A percentile compares a stretch with the other conserved stretches of the same genome.
These are phyloP conservation scores for Tenthredo distinguenda DNA, from an alignment of 2,888 invertebrate genomes.

Conservation along the genomic window DNA sequence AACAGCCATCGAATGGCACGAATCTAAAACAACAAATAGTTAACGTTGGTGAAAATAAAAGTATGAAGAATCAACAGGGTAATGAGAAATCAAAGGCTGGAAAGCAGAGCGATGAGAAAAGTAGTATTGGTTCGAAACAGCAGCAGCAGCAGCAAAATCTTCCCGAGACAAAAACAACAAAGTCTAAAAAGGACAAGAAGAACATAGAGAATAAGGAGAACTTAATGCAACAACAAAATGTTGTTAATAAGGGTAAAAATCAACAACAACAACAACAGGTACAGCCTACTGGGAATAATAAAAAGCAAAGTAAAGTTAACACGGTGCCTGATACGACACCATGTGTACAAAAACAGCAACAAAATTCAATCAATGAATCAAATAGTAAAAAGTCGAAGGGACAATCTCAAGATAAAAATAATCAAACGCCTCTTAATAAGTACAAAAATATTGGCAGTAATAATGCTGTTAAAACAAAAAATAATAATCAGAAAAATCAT, in stretches of 20 bases:
- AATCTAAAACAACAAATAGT: constrained; percentile 67
- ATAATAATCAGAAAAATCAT: constrained; percentile 66
- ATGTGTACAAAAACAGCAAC: constrained; percentile 58
- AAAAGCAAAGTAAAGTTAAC: constrained; percentile 62
- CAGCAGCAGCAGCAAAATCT: constrained; percentile 64
- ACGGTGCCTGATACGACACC: constrained; percentile 35
- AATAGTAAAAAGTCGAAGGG: constrained; percentile 58
- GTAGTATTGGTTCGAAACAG: constrained; percentile 48
- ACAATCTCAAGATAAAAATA: constrained; percentile 60
- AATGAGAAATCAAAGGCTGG: constrained; percentile 68
- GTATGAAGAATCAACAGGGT: constrained; percentile 64
- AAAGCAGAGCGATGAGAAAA: constrained; percentile 63
- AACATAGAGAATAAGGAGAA: constrained; percentile 73
- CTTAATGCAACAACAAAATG: constrained; percentile 62
- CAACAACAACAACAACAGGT: constrained; percentile 63
- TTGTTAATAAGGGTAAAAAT: constrained; percentile 63
- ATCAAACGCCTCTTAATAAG: constrained; percentile 56
- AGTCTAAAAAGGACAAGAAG: constrained; percentile 74
- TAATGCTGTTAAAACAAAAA: constrained; percentile 59
- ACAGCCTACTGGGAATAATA: constrained; percentile 53
- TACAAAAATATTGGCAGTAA: constrained; percentile 55
- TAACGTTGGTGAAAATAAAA: constrained; percentile 63
- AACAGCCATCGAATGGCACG: constrained; percentile 47
- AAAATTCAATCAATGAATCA: constrained; percentile 55
- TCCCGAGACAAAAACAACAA: constrained; percentile 65